Conservation (phyloP, 2,888 invertebrate species). For the Drosophila niveifrons region DNA sequence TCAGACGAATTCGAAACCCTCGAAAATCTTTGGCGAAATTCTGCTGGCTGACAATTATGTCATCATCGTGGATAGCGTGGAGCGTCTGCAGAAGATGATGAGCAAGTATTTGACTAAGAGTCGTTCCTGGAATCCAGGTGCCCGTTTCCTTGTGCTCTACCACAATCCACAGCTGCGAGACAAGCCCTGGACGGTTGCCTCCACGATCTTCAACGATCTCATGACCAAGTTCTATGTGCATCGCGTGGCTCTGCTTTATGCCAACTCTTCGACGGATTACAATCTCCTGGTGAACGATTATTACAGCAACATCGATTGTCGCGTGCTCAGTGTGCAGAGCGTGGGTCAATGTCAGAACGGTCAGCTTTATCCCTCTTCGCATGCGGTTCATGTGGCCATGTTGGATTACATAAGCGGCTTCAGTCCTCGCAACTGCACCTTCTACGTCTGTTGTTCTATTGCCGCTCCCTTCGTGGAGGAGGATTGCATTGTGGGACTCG, state of each 20-base stretch:
- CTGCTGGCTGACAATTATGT: constrained; percentile 82
- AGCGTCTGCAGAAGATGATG: constrained; percentile 67
- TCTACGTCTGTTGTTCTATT: constrained; percentile 86
- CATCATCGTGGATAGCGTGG: constrained; percentile 78
- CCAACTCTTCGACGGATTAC: constrained; percentile 74
- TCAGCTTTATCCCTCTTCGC: constrained; percentile 48
- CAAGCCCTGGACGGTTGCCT: constrained; percentile 63
- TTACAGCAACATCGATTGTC: constrained; percentile 78
- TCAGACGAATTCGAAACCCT: neutral
- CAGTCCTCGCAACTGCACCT: constrained; percentile 86
- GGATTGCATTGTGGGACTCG: constrained; percentile 84
- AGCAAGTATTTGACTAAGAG: constrained; percentile 65
- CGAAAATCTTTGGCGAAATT: constrained; percentile 59
- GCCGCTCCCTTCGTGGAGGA: constrained; percentile 87
- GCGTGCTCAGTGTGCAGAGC: constrained; percentile 66
- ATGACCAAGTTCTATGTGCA: constrained; percentile 77
- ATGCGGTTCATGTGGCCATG: constrained; percentile 55
- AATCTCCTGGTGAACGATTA: constrained; percentile 82
- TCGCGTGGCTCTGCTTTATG: constrained; percentile 81
- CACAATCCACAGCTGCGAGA: constrained; percentile 70
- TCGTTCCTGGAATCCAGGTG: constrained; percentile 84
- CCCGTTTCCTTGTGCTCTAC: constrained; percentile 82
- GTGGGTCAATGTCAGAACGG: constrained; percentile 79
- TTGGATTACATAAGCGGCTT: constrained; percentile 57
- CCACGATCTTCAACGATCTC: constrained; percentile 75